These are phyloP conservation scores for Nephrotoma flavescens DNA, from an alignment of 2,888 invertebrate species.

Conservation along the genomic window DNA sequence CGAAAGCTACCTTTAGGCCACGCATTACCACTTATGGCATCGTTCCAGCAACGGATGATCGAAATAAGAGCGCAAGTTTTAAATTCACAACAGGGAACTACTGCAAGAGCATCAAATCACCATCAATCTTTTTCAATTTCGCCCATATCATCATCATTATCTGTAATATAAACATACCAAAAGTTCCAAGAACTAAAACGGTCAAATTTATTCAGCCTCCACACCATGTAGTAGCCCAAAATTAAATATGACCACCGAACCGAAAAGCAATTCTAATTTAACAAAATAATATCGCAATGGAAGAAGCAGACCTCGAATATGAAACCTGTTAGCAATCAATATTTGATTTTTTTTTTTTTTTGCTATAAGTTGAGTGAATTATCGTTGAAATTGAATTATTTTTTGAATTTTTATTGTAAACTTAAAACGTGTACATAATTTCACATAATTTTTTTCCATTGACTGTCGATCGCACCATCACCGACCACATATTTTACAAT, in stretches of 20 bases:
- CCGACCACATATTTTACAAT: neutral
- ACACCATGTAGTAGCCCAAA: neutral
- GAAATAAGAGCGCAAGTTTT: too few relatives aligned
- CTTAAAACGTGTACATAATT: too few relatives aligned
- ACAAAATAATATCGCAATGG: neutral
- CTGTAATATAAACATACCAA: neutral
- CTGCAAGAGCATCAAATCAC: too few relatives aligned
- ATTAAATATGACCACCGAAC: neutral
- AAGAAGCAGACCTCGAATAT: neutral
- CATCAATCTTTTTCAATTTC: neutral
- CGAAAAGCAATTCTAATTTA: neutral
- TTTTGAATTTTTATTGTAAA: too few relatives aligned
- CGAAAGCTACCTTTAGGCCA: neutral
- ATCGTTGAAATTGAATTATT: too few relatives aligned
- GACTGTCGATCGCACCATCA: neutral
- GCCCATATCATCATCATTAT: neutral
- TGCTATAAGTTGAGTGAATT: too few relatives aligned
- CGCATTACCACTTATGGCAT: too few relatives aligned
- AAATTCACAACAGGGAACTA: too few relatives aligned
- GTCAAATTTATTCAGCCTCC: too few relatives aligned
- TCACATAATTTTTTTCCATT: neutral
- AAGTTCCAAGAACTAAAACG: too few relatives aligned
- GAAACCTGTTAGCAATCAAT: neutral
- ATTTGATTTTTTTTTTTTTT: too few relatives aligned
- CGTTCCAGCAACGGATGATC: too few relatives aligned